These are phyloP conservation scores for Formica selysi DNA, from an alignment of 1,140 invertebrate genomes.

Conservation along the genomic window DNA sequence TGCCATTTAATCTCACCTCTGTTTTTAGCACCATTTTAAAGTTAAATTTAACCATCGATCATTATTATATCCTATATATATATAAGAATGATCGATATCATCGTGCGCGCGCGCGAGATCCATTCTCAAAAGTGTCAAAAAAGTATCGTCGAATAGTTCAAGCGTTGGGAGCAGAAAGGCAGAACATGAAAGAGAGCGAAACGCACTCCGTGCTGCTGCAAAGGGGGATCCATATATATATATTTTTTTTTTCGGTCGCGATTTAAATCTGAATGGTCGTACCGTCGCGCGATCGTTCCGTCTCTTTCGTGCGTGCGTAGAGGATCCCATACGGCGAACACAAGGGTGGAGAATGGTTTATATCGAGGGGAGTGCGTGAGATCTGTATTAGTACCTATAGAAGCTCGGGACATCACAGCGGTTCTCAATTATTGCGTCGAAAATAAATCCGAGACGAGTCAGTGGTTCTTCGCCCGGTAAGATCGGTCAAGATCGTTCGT, in stretches of 20 bases:
- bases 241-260: conserved; percentile 74
- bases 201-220: conserved; percentile 80
- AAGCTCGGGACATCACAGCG: conserved; percentile 78
- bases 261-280: conserved; percentile 86
- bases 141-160: conserved; percentile 34
- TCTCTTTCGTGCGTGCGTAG: conserved; percentile 74
- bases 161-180: conserved; percentile 22
- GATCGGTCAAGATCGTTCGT: not conserved
- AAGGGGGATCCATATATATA: conserved; percentile 79
- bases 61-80: not conserved
- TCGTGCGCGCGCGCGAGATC: conserved; percentile 17
- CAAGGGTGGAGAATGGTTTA: conserved; percentile 82
- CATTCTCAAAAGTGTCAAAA: conserved; percentile 42
- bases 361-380: conserved; percentile 85
- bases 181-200: conserved; percentile 78
- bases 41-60: conserved; percentile 40
- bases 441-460: not conserved
- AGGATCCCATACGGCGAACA: conserved; percentile 80
- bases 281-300: conserved; percentile 75
- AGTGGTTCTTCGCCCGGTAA: conserved; percentile 13
- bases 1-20: conserved; percentile 37
- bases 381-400: conserved; percentile 85
- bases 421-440: conserved; percentile 76
- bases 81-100: conserved; percentile 42
- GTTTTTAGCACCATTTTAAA: conserved; percentile 17